Conservation (phyloP, 2,113 vertebrate species). For the Hippoglossus stenolepis region DNA sequence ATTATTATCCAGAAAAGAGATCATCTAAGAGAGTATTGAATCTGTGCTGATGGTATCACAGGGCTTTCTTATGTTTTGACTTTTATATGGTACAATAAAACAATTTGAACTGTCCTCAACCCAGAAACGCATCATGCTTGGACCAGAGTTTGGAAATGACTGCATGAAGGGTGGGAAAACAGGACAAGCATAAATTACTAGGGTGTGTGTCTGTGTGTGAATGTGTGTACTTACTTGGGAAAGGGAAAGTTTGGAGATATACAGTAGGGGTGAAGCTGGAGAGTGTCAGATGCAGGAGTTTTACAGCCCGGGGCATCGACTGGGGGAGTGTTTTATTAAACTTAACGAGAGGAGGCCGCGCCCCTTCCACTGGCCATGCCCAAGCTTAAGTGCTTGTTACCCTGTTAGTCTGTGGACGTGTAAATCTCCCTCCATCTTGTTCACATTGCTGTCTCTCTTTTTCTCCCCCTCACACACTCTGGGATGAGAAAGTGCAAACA, state of each 20-base stretch:
- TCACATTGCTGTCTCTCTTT: constrained; percentile 13
- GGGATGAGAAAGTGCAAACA: constrained; percentile 46
- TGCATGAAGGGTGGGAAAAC: constrained; percentile 9
- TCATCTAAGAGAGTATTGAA: background rate
- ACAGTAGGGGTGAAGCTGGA: constrained; percentile 38
- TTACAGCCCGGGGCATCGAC: constrained; percentile 70
- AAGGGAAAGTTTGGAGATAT: constrained; percentile 58
- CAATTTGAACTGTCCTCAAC: constrained; percentile 2
- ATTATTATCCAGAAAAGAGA: too few species aligned
- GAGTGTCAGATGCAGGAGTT: constrained; percentile 60
- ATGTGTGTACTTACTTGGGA: constrained; percentile 12
- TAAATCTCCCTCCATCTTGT: constrained; percentile 64
- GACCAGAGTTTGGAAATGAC: constrained; percentile 32
- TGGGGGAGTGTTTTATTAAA: constrained; percentile 78
- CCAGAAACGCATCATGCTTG: constrained; percentile 8
- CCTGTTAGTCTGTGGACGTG: constrained; percentile 63
- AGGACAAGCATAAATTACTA: constrained; percentile 25
- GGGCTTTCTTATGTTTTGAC: constrained; percentile 14
- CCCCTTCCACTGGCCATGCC: constrained; percentile 64
- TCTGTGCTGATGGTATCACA: background rate
- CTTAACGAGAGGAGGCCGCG: constrained; percentile 71
- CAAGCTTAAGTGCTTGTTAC: constrained; percentile 74
- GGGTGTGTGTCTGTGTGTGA: constrained; percentile 31
- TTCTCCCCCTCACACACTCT: constrained; percentile 9
- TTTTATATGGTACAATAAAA: constrained; percentile 29